Evolutionary conservation across 2,113 vertebrate species (phyloP), one percentile per base, ranked within the genome.

Genomic region (Eptesicus fuscus): DNA sequence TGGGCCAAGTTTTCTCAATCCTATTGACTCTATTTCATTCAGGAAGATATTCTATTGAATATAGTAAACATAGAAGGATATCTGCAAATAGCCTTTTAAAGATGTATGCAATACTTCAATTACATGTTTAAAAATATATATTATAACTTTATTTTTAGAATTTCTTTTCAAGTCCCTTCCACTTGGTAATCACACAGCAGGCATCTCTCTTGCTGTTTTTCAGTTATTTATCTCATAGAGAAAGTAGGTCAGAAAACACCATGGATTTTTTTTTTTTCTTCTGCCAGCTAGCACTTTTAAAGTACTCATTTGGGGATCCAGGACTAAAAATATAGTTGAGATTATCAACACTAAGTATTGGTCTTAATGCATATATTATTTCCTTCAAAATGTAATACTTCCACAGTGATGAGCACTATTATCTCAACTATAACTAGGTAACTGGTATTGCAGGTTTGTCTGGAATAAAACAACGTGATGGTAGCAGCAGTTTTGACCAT

Each of bases 241-340:
- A 73, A 97, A 96, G 77, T 96, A 97, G 96, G 95, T 97, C 96
- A 97, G 96, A 96, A 97, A 97, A 84, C 93, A 95, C 92, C 80
- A 95, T 37, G 93, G 9, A 35, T 86, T 93, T 90, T 84, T 92
- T 89, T 89, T 12, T 28, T 28, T 4, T 83, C 93, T 96, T 91
- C 30, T 94, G 76, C 83, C 90, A 93, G 51, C 51, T 35, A 96
- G 76, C 80, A 95, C 65, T 92, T 90, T 95, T 87, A 94, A 96
- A 96, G 51, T 92, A 80, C 18, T 84, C 95, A 90, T 93, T 73
- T 93, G 93, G 87, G 92, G 22, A 96, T 94, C 37, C 61, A 59
- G 63, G 35, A 42, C 30, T 77, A 94, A 91, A 92, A 93, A 80
- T 93, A 96, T 10, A 67, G 44, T 69, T 84, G 49, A 84, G 71